Evolutionary conservation across 2,888 invertebrate species (phyloP), one percentile per base, ranked within the genome.

Genomic region (Orthonevra nobilis): DNA sequence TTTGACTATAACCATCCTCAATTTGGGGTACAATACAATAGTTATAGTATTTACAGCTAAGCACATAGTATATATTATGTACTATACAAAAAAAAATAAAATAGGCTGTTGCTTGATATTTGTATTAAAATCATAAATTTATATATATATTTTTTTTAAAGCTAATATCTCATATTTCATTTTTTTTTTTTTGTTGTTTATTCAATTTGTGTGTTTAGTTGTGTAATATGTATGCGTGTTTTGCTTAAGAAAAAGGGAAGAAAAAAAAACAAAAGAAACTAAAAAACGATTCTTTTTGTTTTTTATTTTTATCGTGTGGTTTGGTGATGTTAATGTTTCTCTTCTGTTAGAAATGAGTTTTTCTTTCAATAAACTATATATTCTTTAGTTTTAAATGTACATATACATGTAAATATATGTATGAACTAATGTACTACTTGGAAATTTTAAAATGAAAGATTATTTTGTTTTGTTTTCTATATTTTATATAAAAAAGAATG

Each of bases 401-500:
- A 64, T 40, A 20, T 42, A 12, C 66, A 44, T 63, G 26, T 60
- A 60, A 52, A 64, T 40, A 20, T 42, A 12, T 72, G 38, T 54
- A 61, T 60, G 28, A 61, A 61, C 61, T 34, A 34, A 61, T 74
- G 52, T 73, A 36, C 75, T 75, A 79, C 79, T 79, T 77, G 60
- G 66, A 73, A 79, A 73, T 79, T 73, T 60, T 72, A 72, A 77
- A 77, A 72, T 72, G 77, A 77, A 79, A 79, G 73, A 79, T 73
- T 79, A 58, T 63, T 69, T 77, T 77, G 74, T 75, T 75, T 70
- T 69, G 28, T 72, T 32, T 72, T 77, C 54, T 66, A 56, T 48
- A 56, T 68, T 52, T 72, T 79, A 68, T 79, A 79, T 79, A 79
- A 73, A 79, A 72, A 79, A 79, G 73, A 79, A 79, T 79, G 79